Base-by-base conservation (phyloP, 2,113 vertebrate genomes). In the Leptodactylus fuscus region DNA sequence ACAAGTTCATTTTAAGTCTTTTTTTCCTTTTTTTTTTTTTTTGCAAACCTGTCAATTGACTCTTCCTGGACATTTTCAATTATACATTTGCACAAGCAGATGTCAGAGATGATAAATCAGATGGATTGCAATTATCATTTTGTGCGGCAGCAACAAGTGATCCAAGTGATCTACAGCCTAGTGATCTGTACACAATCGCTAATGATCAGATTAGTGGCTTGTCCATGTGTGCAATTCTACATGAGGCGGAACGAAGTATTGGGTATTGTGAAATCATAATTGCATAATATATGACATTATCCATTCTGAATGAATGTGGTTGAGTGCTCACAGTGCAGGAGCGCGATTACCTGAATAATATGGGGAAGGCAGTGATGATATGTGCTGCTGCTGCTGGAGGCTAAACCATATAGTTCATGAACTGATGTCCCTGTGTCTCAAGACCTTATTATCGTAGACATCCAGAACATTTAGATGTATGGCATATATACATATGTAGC, bases 1-100 rank as follows among this genome's bases (percentile, higher is more conserved):
- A 65, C 60, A 81, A 16, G 24, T 44, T 81, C 12, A 62, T 81
- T 81, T 81, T 20, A 9, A 20, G 49, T 51, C 9, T 60, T 1
- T 41, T 62, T 69, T 38, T 36, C 34, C 18, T 34, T 67, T 60
- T 1, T 41, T 62, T 69, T 38, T 36, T 67, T 34, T 34, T 67
- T 36, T 36, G 20, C 11, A 65, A 46, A 81, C 13, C 18, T 41
- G 38, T 60, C 27, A 38, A 32, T 62, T 41, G 60, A 48, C 7
- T 18, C n/a, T 29, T 16, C n/a, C 41, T 62, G 78, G 78, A 41
- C 55, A 16, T 29, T 41, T 55, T 81, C 2, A 46, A 62, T 38
- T 81, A 46, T 65, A 46, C 24, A 41, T 29, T 81, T 81, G 65
- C 18, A 29, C 5, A 46, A 24, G 22, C 78, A 41, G 55, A 10